phyloP scores from a whole-genome alignment of 2,888 invertebrate genomes.

The Pecten maximus region DNA sequence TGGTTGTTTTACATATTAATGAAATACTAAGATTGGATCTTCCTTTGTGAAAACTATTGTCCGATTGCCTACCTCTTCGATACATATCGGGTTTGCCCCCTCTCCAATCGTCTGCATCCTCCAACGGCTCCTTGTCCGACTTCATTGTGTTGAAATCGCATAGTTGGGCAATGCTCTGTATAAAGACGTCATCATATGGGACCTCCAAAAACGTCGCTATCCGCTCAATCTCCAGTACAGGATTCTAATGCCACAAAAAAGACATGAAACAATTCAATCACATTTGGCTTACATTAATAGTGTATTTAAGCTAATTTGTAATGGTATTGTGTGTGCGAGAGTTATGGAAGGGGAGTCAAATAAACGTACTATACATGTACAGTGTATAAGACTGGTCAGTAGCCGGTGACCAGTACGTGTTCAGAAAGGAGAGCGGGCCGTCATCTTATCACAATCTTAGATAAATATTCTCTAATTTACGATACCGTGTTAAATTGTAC shows the following conservation, averaged over 20 bases:
- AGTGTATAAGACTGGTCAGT: background rate
- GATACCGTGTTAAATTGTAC: background rate
- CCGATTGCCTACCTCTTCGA: slow-evolving; percentile 37
- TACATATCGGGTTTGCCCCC: slow-evolving; percentile 18
- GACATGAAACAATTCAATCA: background rate
- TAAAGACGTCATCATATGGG: background rate
- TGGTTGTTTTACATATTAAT: background rate
- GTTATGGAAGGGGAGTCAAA: too few species aligned
- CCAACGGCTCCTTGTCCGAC: background rate
- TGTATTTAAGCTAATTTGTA: too few species aligned
- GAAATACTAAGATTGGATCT: background rate
- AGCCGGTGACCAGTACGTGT: background rate
- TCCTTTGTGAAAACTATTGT: background rate
- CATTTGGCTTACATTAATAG: background rate
- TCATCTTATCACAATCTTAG: background rate
- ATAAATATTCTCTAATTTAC: background rate
- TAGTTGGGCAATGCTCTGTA: background rate
- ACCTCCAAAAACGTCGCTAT: slow-evolving; percentile 37
- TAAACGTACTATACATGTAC: too few species aligned
- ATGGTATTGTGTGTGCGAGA: too few species aligned
- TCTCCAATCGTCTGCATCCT: background rate
- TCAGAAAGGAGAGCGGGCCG: background rate
- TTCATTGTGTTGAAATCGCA: slow-evolving; percentile 42
- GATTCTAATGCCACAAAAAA: background rate
- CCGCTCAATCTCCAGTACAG: slow-evolving; percentile 9